Conservation (phyloP, 2,888 invertebrate species). For the Vanessa cardui region DNA sequence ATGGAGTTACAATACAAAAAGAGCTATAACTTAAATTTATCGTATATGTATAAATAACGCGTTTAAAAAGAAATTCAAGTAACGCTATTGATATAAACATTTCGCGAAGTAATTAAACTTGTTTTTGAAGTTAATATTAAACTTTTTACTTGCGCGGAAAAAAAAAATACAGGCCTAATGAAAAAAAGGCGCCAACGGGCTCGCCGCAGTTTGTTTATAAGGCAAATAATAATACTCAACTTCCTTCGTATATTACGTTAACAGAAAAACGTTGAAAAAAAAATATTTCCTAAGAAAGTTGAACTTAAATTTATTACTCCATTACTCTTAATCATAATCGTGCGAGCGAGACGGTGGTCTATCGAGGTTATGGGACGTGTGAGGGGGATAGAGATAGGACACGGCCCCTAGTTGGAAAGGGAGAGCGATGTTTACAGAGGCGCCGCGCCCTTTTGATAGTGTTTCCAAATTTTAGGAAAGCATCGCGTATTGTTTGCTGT, state of each 20-base stretch:
- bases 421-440: constrained; percentile 66
- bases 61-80: constrained; percentile 15
- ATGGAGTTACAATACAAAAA: too few relatives aligned
- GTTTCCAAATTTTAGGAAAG: constrained; percentile 83
- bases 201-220: constrained; percentile 44
- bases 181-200: constrained; percentile 45
- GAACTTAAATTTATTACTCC: constrained; percentile 54
- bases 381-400: constrained; percentile 45
- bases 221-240: constrained; percentile 45
- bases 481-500: constrained; percentile 65
- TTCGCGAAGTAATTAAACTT: constrained; percentile 69
- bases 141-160: constrained; percentile 61
- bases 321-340: constrained; percentile 69
- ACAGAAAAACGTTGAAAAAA: constrained; percentile 42
- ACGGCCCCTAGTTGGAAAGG: constrained; percentile 46
- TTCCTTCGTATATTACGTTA: constrained; percentile 48
- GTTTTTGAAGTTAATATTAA: constrained; percentile 74
- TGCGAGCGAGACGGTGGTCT: constrained; percentile 47
- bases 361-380: constrained; percentile 39
- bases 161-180: constrained; percentile 46
- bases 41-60: not conserved
- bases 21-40: too few relatives aligned
- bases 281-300: constrained; percentile 47
- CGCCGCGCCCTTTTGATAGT: constrained; percentile 78
- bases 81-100: constrained; percentile 31